A percentile compares a stretch with the other conserved stretches of the same genome.
These are phyloP conservation scores for Drosophila greeni DNA, from an alignment of 2,888 invertebrate genomes.

Conservation along the genomic window DNA sequence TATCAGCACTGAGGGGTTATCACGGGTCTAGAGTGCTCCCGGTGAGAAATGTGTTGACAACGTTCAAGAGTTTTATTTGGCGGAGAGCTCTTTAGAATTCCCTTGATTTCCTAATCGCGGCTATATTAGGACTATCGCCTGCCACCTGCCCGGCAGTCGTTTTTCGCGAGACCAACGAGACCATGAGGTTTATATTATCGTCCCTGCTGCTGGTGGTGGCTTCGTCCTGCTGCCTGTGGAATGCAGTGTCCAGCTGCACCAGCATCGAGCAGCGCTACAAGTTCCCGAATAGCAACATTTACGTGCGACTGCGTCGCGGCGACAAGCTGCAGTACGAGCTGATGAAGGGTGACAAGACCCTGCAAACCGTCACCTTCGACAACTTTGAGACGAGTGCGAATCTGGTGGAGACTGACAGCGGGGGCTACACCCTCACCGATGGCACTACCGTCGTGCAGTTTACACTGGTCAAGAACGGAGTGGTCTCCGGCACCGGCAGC, in stretches of 20 bases:
- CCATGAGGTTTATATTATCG: constrained; percentile 19
- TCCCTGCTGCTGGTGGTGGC: constrained; percentile 30
- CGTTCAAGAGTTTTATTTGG: constrained; percentile 47
- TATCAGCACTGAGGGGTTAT: constrained; percentile 38
- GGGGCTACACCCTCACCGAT: constrained; percentile 59
- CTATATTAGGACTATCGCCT: constrained; percentile 17
- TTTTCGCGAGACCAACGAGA: constrained; percentile 1
- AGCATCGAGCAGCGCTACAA: constrained; percentile 68
- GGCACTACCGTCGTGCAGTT: constrained; percentile 66
- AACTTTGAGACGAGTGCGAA: constrained; percentile 66
- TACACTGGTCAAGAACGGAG: constrained; percentile 52
- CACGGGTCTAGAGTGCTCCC: constrained; percentile 26
- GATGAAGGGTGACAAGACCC: constrained; percentile 64
- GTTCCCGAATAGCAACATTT: constrained; percentile 72
- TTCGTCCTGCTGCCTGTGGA: constrained; percentile 41
- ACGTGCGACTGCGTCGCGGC: constrained; percentile 64
- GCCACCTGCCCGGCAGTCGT: constrained; percentile 13
- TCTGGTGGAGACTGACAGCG: constrained; percentile 57
- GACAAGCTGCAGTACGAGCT: constrained; percentile 72
- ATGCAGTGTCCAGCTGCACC: constrained; percentile 49
- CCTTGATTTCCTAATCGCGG: constrained; percentile 14
- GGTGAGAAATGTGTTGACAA: constrained; percentile 29
- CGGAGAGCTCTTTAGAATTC: constrained; percentile 11
- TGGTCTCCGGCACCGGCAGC: constrained; percentile 29
- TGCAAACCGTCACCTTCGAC: constrained; percentile 73